A percentile compares a stretch with the other conserved stretches of the same genome.
Conservation (phyloP, 2,113 vertebrate genomes). For the Porphyrio hochstetteri region DNA sequence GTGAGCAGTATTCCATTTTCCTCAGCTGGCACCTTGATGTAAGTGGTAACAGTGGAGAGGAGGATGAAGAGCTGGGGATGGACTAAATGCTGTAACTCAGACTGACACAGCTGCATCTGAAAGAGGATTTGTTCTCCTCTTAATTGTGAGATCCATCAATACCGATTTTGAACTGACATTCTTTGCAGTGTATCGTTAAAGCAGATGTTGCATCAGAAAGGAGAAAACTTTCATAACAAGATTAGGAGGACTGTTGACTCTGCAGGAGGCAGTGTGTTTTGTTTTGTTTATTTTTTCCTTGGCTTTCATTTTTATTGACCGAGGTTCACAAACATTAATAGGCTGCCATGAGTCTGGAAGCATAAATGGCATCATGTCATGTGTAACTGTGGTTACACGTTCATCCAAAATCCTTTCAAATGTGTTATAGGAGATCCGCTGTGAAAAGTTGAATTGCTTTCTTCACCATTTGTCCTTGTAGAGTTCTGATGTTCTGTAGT, state of each 20-base stretch:
- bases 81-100: not conserved
- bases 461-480: not conserved
- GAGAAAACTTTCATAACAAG: not conserved
- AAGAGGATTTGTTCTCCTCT: not conserved
- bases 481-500: not conserved
- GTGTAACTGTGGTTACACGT: not conserved
- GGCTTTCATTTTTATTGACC: not conserved
- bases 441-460: not conserved
- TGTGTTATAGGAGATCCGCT: not conserved
- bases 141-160: not conserved
- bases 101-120: not conserved
- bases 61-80: not conserved
- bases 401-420: not conserved
- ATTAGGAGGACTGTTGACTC: not conserved
- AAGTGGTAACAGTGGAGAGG: not conserved
- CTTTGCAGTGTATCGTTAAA: not conserved
- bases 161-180: not conserved
- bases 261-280: not conserved
- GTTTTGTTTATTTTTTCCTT: not conserved
- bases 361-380: not conserved
- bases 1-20: not conserved
- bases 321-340: not conserved
- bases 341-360: not conserved
- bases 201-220: constrained; percentile 7
- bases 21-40: not conserved